Evolutionary conservation across 2,797 vertebrate genomes (phyloP).

Genomic region (Bovichtus variegatus): DNA sequence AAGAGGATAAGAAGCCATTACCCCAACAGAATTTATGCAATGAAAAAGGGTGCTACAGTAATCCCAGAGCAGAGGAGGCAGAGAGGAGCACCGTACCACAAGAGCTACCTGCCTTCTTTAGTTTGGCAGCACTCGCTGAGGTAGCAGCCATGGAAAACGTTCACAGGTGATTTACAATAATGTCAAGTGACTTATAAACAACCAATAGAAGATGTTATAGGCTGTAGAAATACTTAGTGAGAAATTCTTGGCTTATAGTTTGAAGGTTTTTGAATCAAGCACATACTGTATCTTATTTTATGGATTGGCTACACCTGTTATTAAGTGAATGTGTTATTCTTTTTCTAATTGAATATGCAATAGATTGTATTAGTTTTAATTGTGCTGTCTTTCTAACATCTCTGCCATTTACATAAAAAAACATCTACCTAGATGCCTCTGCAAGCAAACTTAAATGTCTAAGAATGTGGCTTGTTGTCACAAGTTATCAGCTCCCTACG

Average conservation of each 20-base stretch:
- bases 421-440: neutral
- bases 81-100: conserved; percentile 86
- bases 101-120: conserved; percentile 93
- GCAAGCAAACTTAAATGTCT: no score
- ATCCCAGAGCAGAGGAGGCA: conserved; percentile 79
- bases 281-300: neutral
- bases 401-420: neutral
- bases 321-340: neutral
- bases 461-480: no score
- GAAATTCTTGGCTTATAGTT: neutral
- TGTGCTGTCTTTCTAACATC: no score
- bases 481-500: neutral
- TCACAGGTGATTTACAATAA: conserved; percentile 88
- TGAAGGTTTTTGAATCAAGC: neutral
- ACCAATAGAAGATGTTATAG: neutral
- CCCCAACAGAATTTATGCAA: conserved; percentile 89
- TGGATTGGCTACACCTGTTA: neutral
- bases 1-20: conserved; percentile 90
- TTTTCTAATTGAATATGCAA: no score
- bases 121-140: conserved; percentile 96
- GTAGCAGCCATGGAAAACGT: conserved; percentile 99
- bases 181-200: neutral
- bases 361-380: no score
- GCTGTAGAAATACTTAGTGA: neutral
- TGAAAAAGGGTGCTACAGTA: conserved; percentile 86